phyloP scores from a whole-genome alignment of 2,888 invertebrate genomes.

The Mongoloraphidia duomilia region DNA sequence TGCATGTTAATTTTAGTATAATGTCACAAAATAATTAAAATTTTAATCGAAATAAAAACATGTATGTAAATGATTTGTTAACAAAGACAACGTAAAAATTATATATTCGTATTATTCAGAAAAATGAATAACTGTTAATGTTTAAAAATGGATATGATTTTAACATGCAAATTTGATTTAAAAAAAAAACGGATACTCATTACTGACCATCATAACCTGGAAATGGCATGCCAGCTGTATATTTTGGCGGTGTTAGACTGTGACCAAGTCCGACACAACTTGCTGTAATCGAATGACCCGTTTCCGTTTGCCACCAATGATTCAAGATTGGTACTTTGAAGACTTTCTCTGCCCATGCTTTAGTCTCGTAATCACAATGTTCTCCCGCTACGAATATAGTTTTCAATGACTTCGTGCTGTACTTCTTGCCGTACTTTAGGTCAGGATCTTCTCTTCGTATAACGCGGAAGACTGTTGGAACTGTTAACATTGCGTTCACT shows the following conservation, averaged over 20 bases:
- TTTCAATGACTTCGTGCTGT: slow-evolving; percentile 53
- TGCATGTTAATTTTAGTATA: no score
- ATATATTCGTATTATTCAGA: no score
- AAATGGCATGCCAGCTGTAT: slow-evolving; percentile 72
- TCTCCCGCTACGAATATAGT: slow-evolving; percentile 80
- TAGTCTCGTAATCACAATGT: slow-evolving; percentile 84
- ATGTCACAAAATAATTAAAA: no score
- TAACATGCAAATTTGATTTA: no score
- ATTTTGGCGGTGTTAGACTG: slow-evolving; percentile 52
- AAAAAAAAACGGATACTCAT: no score
- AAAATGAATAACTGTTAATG: no score
- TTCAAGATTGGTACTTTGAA: slow-evolving; percentile 69
- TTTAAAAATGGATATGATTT: no score
- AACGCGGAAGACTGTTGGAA: slow-evolving; percentile 81
- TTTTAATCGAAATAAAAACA: no score
- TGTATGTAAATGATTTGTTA: no score
- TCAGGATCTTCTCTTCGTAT: slow-evolving; percentile 70
- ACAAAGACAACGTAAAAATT: no score
- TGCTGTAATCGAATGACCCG: slow-evolving; percentile 79
- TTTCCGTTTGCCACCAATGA: slow-evolving; percentile 97
- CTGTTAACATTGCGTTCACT: slow-evolving; percentile 73
- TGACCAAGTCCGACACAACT: slow-evolving; percentile 66
- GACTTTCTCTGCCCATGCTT: slow-evolving; percentile 55
- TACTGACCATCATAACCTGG: slow-evolving; percentile 73
- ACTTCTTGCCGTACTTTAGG: slow-evolving; percentile 49